A percentile compares a stretch with the other conserved stretches of the same genome.
phyloP scores from a whole-genome alignment of 2,797 vertebrate genomes.

The Onychomys torridus region DNA sequence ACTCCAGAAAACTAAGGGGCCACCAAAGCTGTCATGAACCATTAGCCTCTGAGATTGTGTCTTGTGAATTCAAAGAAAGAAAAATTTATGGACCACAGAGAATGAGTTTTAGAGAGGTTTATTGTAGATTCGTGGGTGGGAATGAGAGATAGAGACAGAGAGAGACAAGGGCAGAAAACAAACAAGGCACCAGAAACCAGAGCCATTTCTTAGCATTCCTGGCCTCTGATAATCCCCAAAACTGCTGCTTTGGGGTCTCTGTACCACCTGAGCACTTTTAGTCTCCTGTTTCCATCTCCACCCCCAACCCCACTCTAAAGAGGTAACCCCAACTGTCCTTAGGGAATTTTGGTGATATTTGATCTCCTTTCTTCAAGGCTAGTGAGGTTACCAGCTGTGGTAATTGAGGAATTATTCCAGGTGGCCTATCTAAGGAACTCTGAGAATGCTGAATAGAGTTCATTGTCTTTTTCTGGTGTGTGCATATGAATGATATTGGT shows the following conservation, averaged over 20 bases:
- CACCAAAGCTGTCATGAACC: neutral
- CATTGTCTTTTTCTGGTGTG: slow-evolving; percentile 26
- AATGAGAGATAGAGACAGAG: neutral
- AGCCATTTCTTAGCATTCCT: neutral
- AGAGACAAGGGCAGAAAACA: neutral
- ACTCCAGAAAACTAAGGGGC: neutral
- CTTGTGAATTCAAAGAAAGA: neutral
- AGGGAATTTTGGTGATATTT: neutral
- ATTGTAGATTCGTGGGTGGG: neutral
- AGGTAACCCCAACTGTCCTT: neutral
- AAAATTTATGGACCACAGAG: neutral
- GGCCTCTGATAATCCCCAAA: neutral
- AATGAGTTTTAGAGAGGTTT: neutral
- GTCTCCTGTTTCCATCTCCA: neutral
- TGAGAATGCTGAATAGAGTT: neutral
- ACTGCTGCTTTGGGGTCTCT: neutral
- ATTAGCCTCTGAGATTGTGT: neutral
- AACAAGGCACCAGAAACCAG: too few species aligned
- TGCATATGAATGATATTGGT: slow-evolving; percentile 9
- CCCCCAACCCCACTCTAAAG: neutral
- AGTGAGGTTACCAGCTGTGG: neutral
- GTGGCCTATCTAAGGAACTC: neutral
- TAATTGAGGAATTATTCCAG: too few species aligned
- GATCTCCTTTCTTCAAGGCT: neutral
- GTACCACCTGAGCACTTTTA: neutral